Evolutionary conservation across 1,140 invertebrate genomes (phyloP).

Genomic region (Vollenhovia emeryi): DNA sequence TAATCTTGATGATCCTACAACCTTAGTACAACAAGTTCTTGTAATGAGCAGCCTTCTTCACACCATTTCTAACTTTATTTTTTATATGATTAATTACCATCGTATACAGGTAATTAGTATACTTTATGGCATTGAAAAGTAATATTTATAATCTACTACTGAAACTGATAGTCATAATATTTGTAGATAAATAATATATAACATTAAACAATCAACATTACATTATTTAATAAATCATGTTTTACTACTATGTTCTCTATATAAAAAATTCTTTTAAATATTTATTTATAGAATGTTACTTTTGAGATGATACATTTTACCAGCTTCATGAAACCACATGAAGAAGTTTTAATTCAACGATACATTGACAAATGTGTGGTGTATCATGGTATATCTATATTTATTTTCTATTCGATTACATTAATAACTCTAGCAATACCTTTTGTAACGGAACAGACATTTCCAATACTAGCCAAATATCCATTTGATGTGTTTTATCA

Average conservation of each 20-base stretch:
- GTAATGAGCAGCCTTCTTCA: neutral
- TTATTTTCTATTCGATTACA: conserved; percentile 42
- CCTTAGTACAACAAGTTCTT: neutral
- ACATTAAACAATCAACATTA: no score
- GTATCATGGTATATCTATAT: conserved; percentile 43
- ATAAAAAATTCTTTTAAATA: neutral
- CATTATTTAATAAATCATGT: no score
- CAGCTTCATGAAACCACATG: neutral
- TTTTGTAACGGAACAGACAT: neutral
- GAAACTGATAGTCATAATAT: no score
- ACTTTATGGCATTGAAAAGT: neutral
- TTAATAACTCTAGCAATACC: neutral
- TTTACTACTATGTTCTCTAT: neutral
- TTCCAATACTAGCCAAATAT: neutral
- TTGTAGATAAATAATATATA: no score
- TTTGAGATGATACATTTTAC: neutral
- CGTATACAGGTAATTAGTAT: neutral
- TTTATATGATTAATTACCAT: neutral
- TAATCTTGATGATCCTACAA: neutral
- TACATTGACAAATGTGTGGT: neutral
- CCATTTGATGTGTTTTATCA: conserved; percentile 40
- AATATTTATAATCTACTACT: no score
- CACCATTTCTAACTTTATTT: neutral
- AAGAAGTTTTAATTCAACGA: conserved; percentile 16
- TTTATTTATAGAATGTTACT: conserved; percentile 14